Evolutionary conservation across 2,888 invertebrate species (phyloP).

Genomic region (Cantharis flavilabris): DNA sequence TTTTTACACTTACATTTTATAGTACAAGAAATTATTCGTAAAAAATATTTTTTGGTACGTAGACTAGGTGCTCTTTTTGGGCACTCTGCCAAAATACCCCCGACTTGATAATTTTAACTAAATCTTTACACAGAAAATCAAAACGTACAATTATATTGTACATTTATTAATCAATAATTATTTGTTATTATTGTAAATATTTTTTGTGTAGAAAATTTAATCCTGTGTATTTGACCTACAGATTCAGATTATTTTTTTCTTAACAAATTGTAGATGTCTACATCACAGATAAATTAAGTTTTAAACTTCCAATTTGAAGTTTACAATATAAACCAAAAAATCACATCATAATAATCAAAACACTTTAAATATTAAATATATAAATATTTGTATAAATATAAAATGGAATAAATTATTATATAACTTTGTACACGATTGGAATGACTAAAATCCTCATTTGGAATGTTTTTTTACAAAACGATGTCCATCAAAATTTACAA

Average conservation of each 20-base stretch:
- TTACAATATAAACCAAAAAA: slow-evolving; percentile 15
- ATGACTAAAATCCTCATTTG: background rate
- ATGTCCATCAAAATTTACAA: background rate
- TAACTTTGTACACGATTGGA: slow-evolving; percentile 3
- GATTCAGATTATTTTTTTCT: slow-evolving; percentile 6
- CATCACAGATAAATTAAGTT: slow-evolving; percentile 43
- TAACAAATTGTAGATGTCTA: slow-evolving; percentile 31
- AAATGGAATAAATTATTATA: slow-evolving; percentile 1
- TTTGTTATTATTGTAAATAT: slow-evolving; percentile 46
- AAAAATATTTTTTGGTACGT: slow-evolving; percentile 47
- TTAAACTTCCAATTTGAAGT: slow-evolving; percentile 26
- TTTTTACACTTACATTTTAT: slow-evolving; percentile 39
- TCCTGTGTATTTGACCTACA: slow-evolving; percentile 50
- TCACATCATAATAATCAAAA: slow-evolving; percentile 1
- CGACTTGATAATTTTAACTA: slow-evolving; percentile 32
- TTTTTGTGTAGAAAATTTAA: slow-evolving; percentile 48
- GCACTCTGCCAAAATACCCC: slow-evolving; percentile 44
- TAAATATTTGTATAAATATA: slow-evolving; percentile 3
- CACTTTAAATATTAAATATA: slow-evolving; percentile 5
- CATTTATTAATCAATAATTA: slow-evolving; percentile 11
- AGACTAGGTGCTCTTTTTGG: slow-evolving; percentile 47
- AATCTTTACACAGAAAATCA: slow-evolving; percentile 41
- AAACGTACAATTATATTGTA: slow-evolving; percentile 32
- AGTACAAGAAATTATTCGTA: slow-evolving; percentile 46
- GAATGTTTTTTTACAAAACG: background rate